phyloP scores from a whole-genome alignment of 2,113 vertebrate genomes.

The Vidua macroura region DNA sequence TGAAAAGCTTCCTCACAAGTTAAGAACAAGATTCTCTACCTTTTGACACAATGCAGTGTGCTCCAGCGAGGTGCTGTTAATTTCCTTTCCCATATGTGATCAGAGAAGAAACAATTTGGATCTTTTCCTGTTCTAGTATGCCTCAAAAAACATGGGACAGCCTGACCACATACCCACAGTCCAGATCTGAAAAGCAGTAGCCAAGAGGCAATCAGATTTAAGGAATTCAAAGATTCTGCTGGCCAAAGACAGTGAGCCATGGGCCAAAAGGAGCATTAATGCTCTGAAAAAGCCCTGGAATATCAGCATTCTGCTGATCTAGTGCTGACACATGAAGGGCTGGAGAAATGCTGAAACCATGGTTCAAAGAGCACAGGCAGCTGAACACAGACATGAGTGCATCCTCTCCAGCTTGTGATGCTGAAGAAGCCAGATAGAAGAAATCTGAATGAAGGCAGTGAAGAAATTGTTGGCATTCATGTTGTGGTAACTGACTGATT shows the following conservation, averaged over 20 bases:
- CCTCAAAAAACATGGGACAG: neutral
- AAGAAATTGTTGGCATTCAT: neutral
- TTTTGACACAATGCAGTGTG: neutral
- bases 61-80: neutral
- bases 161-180: neutral
- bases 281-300: neutral
- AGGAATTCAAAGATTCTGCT: neutral
- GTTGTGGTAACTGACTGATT: neutral
- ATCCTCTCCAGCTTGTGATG: neutral
- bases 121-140: neutral
- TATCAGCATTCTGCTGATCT: neutral
- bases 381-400: neutral
- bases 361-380: neutral
- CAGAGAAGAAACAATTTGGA: neutral
- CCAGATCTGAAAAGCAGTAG: neutral
- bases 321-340: neutral
- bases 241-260: neutral
- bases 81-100: neutral
- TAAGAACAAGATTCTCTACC: neutral
- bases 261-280: neutral
- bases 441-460: neutral
- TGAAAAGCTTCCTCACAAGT: neutral
- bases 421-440: neutral
- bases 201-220: neutral
- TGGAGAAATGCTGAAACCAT: neutral